Conservation (phyloP, 2,113 vertebrate genomes). For the Galeopterus variegatus region DNA sequence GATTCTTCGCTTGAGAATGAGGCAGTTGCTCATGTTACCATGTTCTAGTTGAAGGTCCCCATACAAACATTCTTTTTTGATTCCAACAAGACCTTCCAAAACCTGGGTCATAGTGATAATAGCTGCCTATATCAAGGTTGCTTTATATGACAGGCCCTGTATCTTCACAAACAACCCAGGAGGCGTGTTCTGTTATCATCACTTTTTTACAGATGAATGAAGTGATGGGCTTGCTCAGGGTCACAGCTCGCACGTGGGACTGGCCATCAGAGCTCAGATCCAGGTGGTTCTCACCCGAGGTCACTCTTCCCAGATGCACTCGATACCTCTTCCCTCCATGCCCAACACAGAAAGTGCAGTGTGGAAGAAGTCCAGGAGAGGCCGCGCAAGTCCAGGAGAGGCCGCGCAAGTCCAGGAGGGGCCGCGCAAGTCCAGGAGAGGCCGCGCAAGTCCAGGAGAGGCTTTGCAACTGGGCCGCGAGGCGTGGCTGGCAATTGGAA, state of each 20-base stretch:
- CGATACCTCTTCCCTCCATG: background rate
- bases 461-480: no score
- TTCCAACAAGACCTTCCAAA: background rate
- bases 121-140: background rate
- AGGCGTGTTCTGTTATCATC: background rate
- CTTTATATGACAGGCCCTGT: background rate
- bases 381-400: no score
- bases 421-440: no score
- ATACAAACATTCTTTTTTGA: background rate
- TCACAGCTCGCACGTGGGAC: background rate
- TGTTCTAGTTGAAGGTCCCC: background rate
- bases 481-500: no score
- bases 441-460: no score
- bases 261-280: background rate
- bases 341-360: no score
- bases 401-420: no score
- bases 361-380: background rate
- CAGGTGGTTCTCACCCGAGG: background rate
- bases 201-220: background rate
- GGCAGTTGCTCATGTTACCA: rapidly evolving
- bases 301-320: background rate
- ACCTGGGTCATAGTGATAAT: background rate
- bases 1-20: background rate
- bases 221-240: background rate
- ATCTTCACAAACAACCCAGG: rapidly evolving